Percentiles rank a stretch among this genome's conserved stretches.
Conservation (phyloP, 2,797 vertebrate species). For the Crocodylus rhombifer region DNA sequence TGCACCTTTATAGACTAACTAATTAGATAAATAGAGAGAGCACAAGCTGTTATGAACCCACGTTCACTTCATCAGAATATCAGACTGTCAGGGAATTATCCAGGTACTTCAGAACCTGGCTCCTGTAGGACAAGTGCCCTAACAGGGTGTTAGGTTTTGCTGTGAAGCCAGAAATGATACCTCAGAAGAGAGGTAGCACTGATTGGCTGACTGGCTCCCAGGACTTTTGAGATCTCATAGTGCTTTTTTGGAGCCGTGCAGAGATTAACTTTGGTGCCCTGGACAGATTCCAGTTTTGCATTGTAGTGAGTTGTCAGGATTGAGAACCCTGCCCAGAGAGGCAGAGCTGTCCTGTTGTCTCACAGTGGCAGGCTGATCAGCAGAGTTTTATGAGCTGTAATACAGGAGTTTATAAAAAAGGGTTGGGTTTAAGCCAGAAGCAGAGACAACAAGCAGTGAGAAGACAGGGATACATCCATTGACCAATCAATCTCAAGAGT, state of each 20-base stretch:
- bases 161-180: neutral
- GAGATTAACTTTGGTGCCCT: neutral
- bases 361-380: fast-evolving
- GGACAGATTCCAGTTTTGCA: neutral
- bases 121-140: neutral
- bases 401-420: neutral
- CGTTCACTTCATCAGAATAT: too few relatives aligned
- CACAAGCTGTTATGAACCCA: too few relatives aligned
- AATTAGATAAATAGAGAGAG: too few relatives aligned
- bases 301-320: neutral
- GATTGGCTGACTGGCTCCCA: neutral
- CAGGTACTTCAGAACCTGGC: neutral
- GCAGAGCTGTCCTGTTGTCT: neutral
- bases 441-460: fast-evolving
- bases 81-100: neutral
- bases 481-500: neutral
- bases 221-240: neutral
- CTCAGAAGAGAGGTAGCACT: neutral
- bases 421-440: neutral
- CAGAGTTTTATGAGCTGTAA: neutral
- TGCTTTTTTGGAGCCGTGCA: fast-evolving
- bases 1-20: too few relatives aligned
- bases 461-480: neutral
- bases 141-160: neutral
- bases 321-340: neutral